Base-by-base conservation (phyloP, 2,888 invertebrate genomes). In the Apodemia duryi region DNA sequence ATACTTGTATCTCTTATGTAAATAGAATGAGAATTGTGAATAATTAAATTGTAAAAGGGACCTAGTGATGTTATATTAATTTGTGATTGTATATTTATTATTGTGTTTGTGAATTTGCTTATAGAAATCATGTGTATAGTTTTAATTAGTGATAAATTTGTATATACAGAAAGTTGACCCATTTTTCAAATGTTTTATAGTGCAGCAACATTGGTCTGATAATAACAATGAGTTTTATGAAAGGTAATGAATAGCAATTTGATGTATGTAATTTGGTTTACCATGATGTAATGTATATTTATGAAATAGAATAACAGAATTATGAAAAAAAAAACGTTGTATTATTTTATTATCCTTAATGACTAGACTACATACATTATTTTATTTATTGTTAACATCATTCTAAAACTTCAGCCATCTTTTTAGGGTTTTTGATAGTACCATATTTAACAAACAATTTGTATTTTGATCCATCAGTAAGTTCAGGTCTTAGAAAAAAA, bases 391-490 rank as follows among this genome's bases (percentile, higher is more conserved):
- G 43, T 64, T 61, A 51, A 32, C 10, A 46, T 79, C 72, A 90
- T 74, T 91, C 91, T 75, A 91, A 77, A 65, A 93, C 81, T 77
- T 86, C 74, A n/a, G 87, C 85, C 70, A 93, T 90, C 80, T 85
- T 90, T 65, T 76, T 74, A 54, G 80, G 63, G 81, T 94, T 87
- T 67, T 90, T 72, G 66, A 93, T 80, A 69, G 82, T 77, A 28
- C 93, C 93, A 79, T 83, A 88, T 74, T 81, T 89, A 2, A 92
- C 61, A 78, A 92, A 89, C 38, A 93, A 73, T 79, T 93, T 93
- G 69, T 91, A 90, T 70, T 80, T 85, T 61, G 92, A 86, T 10
- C 91, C 88, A 75, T 86, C 91, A 41, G 84, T 79, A 46, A 91
- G 80, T 66, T 80, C 72, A 66, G 93, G 85, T 65, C 82, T 81